Conservation (phyloP, 2,888 invertebrate species). For the Amblyjoppa proteus region DNA sequence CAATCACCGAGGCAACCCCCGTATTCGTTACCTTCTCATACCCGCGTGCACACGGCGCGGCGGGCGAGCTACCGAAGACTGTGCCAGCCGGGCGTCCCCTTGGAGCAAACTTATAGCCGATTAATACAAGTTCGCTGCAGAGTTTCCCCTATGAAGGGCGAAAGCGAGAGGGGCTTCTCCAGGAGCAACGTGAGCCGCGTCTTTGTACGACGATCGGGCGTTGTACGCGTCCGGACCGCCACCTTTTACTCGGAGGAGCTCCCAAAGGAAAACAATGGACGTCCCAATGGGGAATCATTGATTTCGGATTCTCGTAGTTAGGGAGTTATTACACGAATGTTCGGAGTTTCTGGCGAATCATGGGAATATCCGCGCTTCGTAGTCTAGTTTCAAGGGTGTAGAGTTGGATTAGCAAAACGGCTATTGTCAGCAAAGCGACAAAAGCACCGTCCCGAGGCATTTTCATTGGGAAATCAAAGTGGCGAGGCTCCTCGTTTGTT, state of each 20-base stretch:
- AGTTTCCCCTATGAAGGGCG: constrained; percentile 30
- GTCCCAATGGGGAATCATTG: constrained; percentile 50
- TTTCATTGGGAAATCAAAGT: constrained; percentile 13
- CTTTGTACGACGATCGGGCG: constrained; percentile 68
- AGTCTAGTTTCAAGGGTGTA: background rate
- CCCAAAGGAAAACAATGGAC: constrained; percentile 62
- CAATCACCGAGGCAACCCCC: constrained; percentile 24
- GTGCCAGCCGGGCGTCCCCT: constrained; percentile 65
- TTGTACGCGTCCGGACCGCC: constrained; percentile 36
- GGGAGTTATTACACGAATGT: constrained; percentile 49
- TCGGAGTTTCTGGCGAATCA: constrained; percentile 11
- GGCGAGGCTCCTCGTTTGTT: background rate
- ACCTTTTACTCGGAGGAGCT: constrained; percentile 60
- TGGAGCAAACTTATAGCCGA: constrained; percentile 80
- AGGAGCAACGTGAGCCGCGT: constrained; percentile 70
- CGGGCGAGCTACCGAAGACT: constrained; percentile 19
- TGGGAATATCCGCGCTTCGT: background rate
- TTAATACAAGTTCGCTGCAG: constrained; percentile 79
- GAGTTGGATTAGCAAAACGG: background rate
- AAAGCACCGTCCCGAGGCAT: background rate
- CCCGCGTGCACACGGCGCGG: background rate
- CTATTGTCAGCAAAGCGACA: background rate
- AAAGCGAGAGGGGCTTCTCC: constrained; percentile 66
- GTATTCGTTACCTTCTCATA: constrained; percentile 10
- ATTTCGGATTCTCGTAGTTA: constrained; percentile 60